Base-by-base conservation (phyloP, 2,113 vertebrate species). In the Barnardius zonarius region DNA sequence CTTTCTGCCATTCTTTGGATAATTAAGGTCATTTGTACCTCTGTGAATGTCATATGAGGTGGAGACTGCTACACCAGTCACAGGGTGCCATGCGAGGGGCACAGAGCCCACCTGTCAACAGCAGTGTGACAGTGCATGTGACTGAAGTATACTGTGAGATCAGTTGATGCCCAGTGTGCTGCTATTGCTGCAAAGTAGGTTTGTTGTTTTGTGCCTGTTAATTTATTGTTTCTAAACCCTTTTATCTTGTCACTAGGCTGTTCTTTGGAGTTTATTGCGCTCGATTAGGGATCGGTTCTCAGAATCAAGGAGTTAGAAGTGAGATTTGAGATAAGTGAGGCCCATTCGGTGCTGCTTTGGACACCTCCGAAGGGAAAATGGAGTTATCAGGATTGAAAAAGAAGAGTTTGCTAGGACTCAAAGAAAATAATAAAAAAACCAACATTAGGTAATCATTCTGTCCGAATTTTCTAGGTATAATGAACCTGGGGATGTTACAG, bases 301-400 rank as follows among this genome's bases (percentile, higher is more conserved):
- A 97, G 91, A 96, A 93, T 86, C 7, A 0, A 97, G 74, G 64
- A 92, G 90, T 96, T 98, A 97, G 94, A 97, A 93, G 96, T 97
- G 95, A 98, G 91, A 96, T 97, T 96, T 97, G 94, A 97, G 93
- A 96, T 91, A 95, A 98, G 81, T 92, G 96, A 96, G 96, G 79
- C 90, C 95, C 80, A 39, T 62, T 96, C 64, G 37, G 88, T 97
- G 90, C 96, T 95, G 94, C 93, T 97, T 94, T 97, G 96, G 97
- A 94, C 28, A 27, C 77, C 88, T 98, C 96, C 70, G 52, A 96
- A 98, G 94, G 92, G 88, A 90, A 97, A 96, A 97, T 97, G 93
- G 96, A 98, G 77, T 97, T 97, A 95, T 81, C 96, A 97, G 97
- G 92, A 97, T 95, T 98, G 95, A 98, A 98, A 98, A 97, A 97